Conservation (phyloP, 2,888 invertebrate genomes). For the Volucella zonaria region DNA sequence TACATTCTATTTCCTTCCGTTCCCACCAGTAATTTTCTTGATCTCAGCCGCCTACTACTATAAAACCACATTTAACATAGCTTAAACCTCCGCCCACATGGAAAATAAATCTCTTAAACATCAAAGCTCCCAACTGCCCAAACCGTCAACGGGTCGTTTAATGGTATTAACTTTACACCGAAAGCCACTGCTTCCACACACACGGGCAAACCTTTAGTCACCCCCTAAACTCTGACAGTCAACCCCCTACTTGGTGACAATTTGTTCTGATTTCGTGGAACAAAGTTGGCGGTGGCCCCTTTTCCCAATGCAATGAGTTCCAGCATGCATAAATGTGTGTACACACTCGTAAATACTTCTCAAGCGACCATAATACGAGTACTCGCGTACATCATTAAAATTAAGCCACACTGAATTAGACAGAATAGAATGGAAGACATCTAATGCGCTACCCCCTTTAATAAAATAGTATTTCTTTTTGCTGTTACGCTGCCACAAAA, state of each 20-base stretch:
- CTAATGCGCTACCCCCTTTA: neutral
- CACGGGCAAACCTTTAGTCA: constrained; percentile 50
- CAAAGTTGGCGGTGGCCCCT: neutral
- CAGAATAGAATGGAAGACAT: neutral
- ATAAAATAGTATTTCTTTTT: constrained; percentile 25
- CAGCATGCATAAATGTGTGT: no score
- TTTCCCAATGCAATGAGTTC: neutral
- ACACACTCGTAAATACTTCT: neutral
- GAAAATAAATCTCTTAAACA: constrained; percentile 2
- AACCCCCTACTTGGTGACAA: constrained; percentile 49
- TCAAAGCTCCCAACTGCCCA: constrained; percentile 13
- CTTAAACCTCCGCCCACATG: constrained; percentile 11
- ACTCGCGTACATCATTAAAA: neutral
- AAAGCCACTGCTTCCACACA: constrained; percentile 25
- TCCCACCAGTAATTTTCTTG: no score
- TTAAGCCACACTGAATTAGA: neutral
- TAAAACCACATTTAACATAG: no score
- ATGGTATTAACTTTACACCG: constrained; percentile 47
- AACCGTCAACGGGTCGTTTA: constrained; percentile 56
- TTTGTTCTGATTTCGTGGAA: constrained; percentile 49
- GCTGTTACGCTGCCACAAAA: constrained; percentile 14
- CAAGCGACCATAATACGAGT: neutral
- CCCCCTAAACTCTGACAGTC: constrained; percentile 15
- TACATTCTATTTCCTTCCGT: no score
- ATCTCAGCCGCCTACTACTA: no score